Evolutionary conservation across 2,888 invertebrate genomes (phyloP), one percentile per base, ranked within the genome.

Genomic region (Drosophila basisetae): DNA sequence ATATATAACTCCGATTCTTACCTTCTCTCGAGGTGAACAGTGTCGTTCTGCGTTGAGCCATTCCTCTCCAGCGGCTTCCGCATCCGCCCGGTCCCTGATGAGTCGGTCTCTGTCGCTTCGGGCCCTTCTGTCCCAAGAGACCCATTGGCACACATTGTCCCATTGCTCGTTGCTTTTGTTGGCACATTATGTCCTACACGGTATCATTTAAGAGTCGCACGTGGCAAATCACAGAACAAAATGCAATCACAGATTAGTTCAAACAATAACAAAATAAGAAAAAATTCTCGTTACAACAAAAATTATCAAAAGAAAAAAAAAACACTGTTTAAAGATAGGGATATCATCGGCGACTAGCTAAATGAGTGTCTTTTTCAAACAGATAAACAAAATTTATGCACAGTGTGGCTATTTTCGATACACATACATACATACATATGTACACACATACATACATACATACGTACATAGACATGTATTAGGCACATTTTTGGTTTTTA

Each of bases 11-110:
- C 1, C 22, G 16, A 33, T 47, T 28, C 43, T 69, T 84, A 88
- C 86, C 97, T 97, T 97, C 98, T 98, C 97, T 98, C 96, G 97
- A 98, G 97, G 97, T 98, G 97, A 98, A 98, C 96, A 98, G 97
- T 94, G 97, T 98, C 97, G 96, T 97, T 96, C 97, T 96, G 95
- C 97, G 96, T 95, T 98, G 97, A 94, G 96, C 96, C 96, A 96
- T 96, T 94, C 97, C 97, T 96, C 97, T 97, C 97, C 96, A 97
- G 91, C 96, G 93, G 90, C 93, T 93, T 92, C 93, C 94, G 93
- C 93, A 93, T 91, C 93, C 93, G 85, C 93, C 93, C 93, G 93
- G 93, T 90, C 93, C 93, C 93, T 93, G 93, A 93, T 94, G 93
- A 91, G 94, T 93, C 93, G 93, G 94, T 93, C 93, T 93, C 93